Evolutionary conservation across 2,888 invertebrate genomes (phyloP), one percentile per base, ranked within the genome.

Genomic region (Mesorhabditis belari): DNA sequence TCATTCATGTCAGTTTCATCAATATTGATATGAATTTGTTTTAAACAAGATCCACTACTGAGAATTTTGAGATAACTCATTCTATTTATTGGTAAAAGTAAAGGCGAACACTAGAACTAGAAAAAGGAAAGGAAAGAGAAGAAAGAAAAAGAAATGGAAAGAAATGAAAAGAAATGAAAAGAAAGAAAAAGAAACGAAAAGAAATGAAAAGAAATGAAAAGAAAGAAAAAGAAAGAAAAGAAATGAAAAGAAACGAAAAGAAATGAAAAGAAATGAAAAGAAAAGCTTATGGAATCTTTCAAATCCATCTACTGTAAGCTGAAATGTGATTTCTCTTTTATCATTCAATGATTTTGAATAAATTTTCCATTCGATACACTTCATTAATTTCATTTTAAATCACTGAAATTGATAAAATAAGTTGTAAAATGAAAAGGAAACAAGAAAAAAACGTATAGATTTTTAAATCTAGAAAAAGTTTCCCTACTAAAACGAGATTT

Each of bases 91-190:
- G 55, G 17, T 27, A 29, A 29, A 29, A n/a, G 29, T 27, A 27
- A 54, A 23, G 57, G 60, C 19, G 52, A 58, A 28, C n/a, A 29
- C n/a, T 17, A 57, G 50, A 27, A 19, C 21, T 17, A 58, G 52
- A 58, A 28, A 51, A 28, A 58, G 27, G 17, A 5, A 1, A 21
- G 27, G 53, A 54, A 53, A 53, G 58, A 58, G 53, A 52, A 58
- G n/a, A 58, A 27, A 25, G 52, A 51, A 27, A 58, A 28, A 23
- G 53, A n/a, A 19, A 57, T 24, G 27, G 24, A 50, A n/a, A 58
- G 52, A 58, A 28, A 53, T 12, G 1, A 27, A 24, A 53, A 58
- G 28, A 58, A 53, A 17, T 1, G 2, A 53, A 17, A 58, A 53
- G 27, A 25, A 1, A 23, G 29, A 35, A 54, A 35, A 54, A 28